Evolutionary conservation across 2,797 vertebrate species (phyloP), one percentile per base, ranked within the genome.

Genomic region (Serranus cabrilla): DNA sequence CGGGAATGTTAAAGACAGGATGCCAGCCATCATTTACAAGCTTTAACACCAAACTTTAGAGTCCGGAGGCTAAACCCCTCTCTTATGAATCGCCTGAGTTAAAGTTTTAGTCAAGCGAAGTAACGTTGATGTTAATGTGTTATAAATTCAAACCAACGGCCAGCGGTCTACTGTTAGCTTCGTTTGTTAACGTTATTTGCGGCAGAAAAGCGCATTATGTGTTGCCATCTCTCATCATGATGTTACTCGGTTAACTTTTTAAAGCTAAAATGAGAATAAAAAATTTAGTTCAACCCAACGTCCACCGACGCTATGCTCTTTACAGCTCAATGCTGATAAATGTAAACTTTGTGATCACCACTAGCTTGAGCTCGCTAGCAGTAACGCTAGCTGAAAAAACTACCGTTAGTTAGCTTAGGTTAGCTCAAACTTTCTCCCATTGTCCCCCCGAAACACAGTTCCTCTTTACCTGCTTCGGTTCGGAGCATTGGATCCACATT

Each of bases 381-480:
- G 51, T 11, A 21, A n/a, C 18, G 18, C 50, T 62, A 74, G 83
- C 86, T 57, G 20, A 69, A 60, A 49, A 64, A 40, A 51, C 72
- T 59, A 62, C 72, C 60, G 70, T 80, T 78, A 80, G 84, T 91
- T 91, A 90, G 86, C 90, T 25, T 8, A 20, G 45, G 82, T 89
- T 82, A 83, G 89, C 90, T 60, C 0, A 62, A 92, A 92, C 89
- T 90, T 93, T 93, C 83, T 68, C 88, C 88, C 87, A 91, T 94
- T 91, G 91, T 89, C 88, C 80, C 75, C 42, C 46, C 11, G 6
- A 67, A 79, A 74, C 62, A 49, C 83, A 25, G 2, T 18, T 49
- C 69, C 14, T 62, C n/a, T 68, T 77, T 89, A 94, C 93, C 94
- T 90, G 88, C 50, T 89, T 78, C 46, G 78, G 23, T 49, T 83